Conservation (phyloP, 2,113 vertebrate genomes). For the Crypturellus undulatus region DNA sequence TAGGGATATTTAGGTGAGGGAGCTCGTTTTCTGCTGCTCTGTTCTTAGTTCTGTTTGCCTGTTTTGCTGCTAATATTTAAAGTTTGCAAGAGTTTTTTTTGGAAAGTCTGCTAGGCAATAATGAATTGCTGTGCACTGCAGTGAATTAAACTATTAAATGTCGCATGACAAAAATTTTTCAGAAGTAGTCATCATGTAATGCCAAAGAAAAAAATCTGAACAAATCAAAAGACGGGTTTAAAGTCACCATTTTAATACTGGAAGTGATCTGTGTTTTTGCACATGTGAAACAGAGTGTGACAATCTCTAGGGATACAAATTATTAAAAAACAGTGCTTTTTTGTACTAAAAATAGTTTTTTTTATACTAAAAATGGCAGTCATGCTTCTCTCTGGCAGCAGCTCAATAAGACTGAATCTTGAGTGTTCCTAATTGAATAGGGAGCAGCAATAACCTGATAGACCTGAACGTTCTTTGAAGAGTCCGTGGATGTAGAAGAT, state of each 20-base stretch:
- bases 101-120: neutral
- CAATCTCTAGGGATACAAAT: neutral
- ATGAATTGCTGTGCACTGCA: neutral
- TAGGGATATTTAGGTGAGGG: neutral
- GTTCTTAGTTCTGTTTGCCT: neutral
- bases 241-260: neutral
- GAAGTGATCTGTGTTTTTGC: neutral
- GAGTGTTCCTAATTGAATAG: neutral
- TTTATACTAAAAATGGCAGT: neutral
- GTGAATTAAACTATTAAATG: neutral
- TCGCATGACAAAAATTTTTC: neutral
- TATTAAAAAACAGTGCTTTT: neutral
- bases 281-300: neutral
- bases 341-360: neutral
- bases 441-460: rapidly evolving
- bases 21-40: neutral
- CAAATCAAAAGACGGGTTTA: neutral
- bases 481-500: neutral
- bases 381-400: neutral
- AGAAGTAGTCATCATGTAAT: neutral
- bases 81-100: neutral
- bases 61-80: neutral
- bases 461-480: neutral
- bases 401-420: rapidly evolving
- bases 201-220: neutral